Evolutionary conservation across 2,113 vertebrate species (phyloP).

Genomic region (Tichodroma muraria): DNA sequence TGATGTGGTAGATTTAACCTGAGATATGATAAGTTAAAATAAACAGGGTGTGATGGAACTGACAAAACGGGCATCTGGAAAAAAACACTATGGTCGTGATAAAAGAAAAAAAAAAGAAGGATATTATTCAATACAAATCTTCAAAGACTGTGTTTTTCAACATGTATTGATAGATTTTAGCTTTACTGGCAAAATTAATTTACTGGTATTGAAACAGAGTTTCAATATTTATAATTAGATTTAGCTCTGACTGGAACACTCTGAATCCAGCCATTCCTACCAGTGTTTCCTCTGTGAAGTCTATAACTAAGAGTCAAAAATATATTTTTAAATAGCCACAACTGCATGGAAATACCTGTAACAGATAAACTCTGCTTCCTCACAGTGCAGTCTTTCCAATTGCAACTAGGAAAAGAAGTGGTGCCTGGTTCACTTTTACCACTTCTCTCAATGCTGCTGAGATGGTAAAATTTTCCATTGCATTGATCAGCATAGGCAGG

Average conservation of each 20-base stretch:
- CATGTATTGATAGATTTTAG: background rate
- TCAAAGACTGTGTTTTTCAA: background rate
- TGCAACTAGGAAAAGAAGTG: background rate
- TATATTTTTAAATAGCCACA: background rate
- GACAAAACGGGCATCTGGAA: background rate
- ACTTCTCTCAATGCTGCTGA: background rate
- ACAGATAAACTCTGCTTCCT: background rate
- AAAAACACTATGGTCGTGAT: background rate
- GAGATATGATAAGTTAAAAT: background rate
- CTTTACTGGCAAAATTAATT: background rate
- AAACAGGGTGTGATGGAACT: background rate
- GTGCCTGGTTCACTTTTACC: background rate
- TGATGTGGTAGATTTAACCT: constrained; percentile 3
- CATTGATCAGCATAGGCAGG: fast-evolving
- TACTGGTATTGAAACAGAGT: background rate
- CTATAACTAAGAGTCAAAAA: background rate
- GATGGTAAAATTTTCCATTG: background rate
- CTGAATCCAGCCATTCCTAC: background rate
- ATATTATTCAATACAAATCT: background rate
- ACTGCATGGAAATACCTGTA: background rate
- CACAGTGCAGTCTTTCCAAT: background rate
- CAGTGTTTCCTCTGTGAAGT: background rate
- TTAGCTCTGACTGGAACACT: background rate
- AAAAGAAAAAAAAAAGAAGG: background rate
- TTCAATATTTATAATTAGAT: background rate